Evolutionary conservation across 2,888 invertebrate species (phyloP), one percentile per base, ranked within the genome.

Genomic region (Meganola albula): DNA sequence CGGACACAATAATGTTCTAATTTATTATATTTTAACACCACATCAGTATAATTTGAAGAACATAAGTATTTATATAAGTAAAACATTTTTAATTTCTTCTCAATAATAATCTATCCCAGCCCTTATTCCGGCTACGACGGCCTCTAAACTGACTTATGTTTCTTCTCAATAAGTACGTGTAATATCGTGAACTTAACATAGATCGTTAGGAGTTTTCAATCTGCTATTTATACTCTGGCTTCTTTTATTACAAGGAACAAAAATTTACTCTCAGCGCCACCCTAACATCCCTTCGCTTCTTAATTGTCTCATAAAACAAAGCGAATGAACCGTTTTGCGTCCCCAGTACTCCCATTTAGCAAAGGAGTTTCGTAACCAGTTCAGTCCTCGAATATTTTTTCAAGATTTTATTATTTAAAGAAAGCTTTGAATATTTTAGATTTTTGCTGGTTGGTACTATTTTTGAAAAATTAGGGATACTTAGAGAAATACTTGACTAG

Each of bases 261-360:
- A 72, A 68, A 69, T 67, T 60, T 68, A 67, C 67, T 66, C 62
- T 62, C 61, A 48, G 53, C 58, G 53, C 63, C 58, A 53, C 55
- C 52, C 58, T 55, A 56, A 48, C 58, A 61, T 63, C 67, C 63
- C 62, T 64, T 55, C 57, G 61, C 54, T 57, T 67, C 69, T 71
- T 74, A 72, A 73, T 73, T 73, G 69, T 74, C 73, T 64, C 72
- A 69, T 75, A 73, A 74, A 76, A 75, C 72, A 74, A 72, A 69
- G 62, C 54, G 70, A 71, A 75, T 69, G 63, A 73, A 71, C 64
- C 66, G 64, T 70, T 67, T 58, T 56, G 56, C 54, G 54, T 58
- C 59, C 58, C 60, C 56, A 48, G 54, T 48, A 57, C 59, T 58
- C 53, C 52, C 58, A 53, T 63, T 55, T 55, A 49, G 55, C 44